A percentile compares a stretch with the other conserved stretches of the same genome.
phyloP scores from a whole-genome alignment of 2,797 vertebrate species.

The Geotrypetes seraphini region DNA sequence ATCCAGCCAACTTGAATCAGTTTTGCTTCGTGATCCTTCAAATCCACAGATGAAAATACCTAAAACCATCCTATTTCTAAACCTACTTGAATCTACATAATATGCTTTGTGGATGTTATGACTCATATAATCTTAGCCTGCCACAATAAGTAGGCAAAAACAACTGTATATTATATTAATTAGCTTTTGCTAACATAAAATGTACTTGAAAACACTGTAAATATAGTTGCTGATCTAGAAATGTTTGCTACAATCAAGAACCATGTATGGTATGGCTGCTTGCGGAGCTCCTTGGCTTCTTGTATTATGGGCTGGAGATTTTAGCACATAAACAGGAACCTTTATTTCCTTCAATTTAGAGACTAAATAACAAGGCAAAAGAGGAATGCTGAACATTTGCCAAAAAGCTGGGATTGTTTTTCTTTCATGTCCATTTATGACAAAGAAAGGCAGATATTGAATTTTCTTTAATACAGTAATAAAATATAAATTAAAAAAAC shows the following conservation, averaged over 20 bases:
- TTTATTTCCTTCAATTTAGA: conserved; percentile 30
- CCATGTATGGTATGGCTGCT: not conserved
- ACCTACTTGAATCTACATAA: too few relatives aligned
- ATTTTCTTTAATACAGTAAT: not conserved
- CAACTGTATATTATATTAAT: too few relatives aligned
- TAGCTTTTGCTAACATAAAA: too few relatives aligned
- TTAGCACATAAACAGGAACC: conserved; percentile 38
- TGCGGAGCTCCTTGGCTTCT: conserved; percentile 1
- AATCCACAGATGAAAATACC: too few relatives aligned
- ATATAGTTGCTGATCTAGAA: not conserved
- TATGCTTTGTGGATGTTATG: too few relatives aligned
- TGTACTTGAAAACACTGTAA: not conserved
- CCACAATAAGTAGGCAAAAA: too few relatives aligned
- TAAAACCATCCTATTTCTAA: too few relatives aligned
- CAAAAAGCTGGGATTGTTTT: conserved; percentile 7
- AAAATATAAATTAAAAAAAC: conserved; percentile 2
- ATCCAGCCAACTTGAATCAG: too few relatives aligned
- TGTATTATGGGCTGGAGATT: conserved; percentile 13
- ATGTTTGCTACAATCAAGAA: conserved; percentile 8
- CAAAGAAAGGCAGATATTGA: not conserved
- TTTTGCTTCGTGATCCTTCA: too few relatives aligned
- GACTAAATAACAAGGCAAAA: conserved; percentile 19
- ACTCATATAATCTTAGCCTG: too few relatives aligned
- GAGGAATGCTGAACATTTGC: conserved; percentile 22
- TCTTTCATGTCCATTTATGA: conserved; percentile 17